Conservation (phyloP, 2,113 vertebrate species). For the Petrocephalus zakoni region DNA sequence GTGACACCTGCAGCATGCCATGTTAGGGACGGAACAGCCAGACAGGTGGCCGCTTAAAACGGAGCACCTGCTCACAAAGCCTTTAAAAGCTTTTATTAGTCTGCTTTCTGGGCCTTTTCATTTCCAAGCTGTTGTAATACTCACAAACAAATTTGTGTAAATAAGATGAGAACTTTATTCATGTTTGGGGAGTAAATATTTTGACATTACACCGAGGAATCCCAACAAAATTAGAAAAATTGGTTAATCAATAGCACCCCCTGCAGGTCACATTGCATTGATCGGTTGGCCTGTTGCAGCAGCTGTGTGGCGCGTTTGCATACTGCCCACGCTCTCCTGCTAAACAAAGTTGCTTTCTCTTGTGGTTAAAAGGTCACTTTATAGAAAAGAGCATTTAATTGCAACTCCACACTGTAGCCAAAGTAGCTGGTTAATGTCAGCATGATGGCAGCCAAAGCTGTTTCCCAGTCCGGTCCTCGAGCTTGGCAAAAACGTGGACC, state of each 20-base stretch:
- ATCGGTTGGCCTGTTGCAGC: not conserved
- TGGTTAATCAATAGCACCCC: not conserved
- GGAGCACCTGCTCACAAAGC: not conserved
- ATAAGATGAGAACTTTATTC: not conserved
- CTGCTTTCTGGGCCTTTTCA: not conserved
- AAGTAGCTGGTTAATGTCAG: not conserved
- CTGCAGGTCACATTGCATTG: not conserved
- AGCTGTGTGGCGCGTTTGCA: not conserved
- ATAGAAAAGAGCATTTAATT: not conserved
- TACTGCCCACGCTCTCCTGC: not conserved
- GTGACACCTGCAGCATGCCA: not conserved
- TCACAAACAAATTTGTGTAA: not conserved
- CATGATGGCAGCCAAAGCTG: not conserved
- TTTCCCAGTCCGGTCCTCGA: not conserved
- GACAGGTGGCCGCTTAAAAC: not conserved
- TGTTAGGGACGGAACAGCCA: not conserved
- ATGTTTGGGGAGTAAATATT: not conserved
- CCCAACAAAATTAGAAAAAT: not conserved
- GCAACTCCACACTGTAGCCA: not conserved
- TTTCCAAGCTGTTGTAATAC: not conserved
- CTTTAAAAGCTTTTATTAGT: not conserved
- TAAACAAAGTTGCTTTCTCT: not conserved
- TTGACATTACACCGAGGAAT: not conserved
- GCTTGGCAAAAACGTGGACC: not conserved
- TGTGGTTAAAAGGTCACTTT: not conserved